These are phyloP conservation scores for Clarias pachynema DNA, from an alignment of 2,797 vertebrate genomes.

Conservation along the genomic window DNA sequence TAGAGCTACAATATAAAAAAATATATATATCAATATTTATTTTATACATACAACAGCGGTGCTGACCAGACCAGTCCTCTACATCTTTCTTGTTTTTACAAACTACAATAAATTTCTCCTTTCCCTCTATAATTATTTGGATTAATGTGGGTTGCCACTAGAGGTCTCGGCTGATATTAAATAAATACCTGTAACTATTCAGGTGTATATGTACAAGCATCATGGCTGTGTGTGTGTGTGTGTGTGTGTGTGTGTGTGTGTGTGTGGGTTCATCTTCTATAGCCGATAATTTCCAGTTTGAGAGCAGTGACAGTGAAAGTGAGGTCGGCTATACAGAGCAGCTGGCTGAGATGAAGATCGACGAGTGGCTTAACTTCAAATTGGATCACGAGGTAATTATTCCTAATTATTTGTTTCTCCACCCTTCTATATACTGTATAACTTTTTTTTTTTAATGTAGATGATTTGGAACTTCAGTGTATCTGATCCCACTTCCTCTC, in stretches of 20 bases:
- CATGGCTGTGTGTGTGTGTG: background rate
- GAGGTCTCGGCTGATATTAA: background rate
- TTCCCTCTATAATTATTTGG: no score
- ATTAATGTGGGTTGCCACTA: background rate
- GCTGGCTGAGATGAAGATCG: conserved; percentile 79
- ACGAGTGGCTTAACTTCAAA: conserved; percentile 88
- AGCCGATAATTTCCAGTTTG: conserved; percentile 70
- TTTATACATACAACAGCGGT: no score
- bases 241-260: no score
- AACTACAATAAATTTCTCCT: no score
- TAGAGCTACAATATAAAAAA: background rate
- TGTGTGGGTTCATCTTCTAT: background rate
- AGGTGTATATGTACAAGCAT: no score
- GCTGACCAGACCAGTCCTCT: no score
- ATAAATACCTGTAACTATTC: background rate
- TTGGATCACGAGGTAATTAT: conserved; percentile 78
- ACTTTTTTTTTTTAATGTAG: no score
- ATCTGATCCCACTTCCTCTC: background rate
- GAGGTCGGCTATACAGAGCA: conserved; percentile 77
- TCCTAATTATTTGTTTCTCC: background rate
- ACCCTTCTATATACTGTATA: background rate
- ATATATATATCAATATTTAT: no score
- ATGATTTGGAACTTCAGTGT: background rate
- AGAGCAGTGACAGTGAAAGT: conserved; percentile 86
- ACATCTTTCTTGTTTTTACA: no score